phyloP scores from a whole-genome alignment of 2,888 invertebrate genomes.

The Andrena fulva region DNA sequence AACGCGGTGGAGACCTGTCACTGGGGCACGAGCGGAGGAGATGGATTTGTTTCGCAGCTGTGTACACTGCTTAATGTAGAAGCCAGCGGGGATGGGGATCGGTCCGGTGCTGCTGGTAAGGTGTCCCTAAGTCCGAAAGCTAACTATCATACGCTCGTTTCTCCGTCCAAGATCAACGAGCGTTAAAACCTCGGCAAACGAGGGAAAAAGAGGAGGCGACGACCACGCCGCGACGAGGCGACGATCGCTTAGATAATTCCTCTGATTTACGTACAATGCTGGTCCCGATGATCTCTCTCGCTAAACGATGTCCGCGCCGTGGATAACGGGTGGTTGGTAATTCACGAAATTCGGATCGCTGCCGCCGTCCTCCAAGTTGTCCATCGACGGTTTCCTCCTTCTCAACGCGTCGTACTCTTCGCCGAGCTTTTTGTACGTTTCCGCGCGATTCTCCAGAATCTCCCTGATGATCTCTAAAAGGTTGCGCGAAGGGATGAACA shows the following conservation, averaged over 20 bases:
- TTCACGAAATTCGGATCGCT: conserved; percentile 62
- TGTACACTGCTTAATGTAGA: conserved; percentile 83
- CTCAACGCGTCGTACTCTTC: conserved; percentile 80
- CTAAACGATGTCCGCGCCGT: conserved; percentile 55
- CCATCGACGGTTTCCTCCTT: conserved; percentile 49
- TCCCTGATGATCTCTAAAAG: conserved; percentile 90
- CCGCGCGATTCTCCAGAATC: conserved; percentile 91
- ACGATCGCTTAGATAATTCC: background rate
- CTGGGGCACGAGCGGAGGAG: conserved; percentile 72
- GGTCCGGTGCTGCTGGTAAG: conserved; percentile 78
- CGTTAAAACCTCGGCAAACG: conserved; percentile 57
- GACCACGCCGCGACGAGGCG: background rate
- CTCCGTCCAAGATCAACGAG: conserved; percentile 64
- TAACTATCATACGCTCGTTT: conserved; percentile 73
- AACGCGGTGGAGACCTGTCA: conserved; percentile 69
- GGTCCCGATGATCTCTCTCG: conserved; percentile 2
- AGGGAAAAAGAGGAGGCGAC: background rate
- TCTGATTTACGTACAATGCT: conserved; percentile 9
- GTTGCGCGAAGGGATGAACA: background rate
- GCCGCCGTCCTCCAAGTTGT: conserved; percentile 75
- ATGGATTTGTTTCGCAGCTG: conserved; percentile 84
- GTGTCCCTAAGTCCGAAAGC: conserved; percentile 80
- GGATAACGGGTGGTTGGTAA: conserved; percentile 58
- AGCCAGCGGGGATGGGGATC: conserved; percentile 69
- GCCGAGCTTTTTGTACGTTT: conserved; percentile 86